phyloP scores from a whole-genome alignment of 2,888 invertebrate species.

The Nebria brevicollis region DNA sequence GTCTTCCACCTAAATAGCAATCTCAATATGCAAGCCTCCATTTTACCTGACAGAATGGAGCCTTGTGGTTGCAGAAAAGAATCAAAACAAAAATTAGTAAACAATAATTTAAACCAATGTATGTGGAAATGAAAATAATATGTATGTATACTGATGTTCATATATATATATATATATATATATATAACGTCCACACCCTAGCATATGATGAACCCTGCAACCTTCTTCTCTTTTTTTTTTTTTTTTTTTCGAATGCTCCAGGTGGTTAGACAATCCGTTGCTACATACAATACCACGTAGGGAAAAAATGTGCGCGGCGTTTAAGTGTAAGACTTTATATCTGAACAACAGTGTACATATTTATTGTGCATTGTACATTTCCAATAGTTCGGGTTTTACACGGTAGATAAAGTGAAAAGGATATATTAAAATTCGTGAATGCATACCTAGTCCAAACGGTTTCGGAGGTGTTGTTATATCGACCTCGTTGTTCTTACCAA shows the following conservation, averaged over 20 bases:
- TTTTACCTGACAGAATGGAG: constrained; percentile 89
- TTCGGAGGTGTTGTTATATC: constrained; percentile 73
- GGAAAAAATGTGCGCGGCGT: no score
- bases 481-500: constrained; percentile 61
- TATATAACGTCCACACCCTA: neutral
- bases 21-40: constrained; percentile 69
- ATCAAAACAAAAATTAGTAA: constrained; percentile 70
- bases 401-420: no score
- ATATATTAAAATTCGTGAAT: no score
- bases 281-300: no score
- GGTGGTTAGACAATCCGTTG: no score
- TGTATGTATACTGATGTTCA: no score
- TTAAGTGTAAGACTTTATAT: no score
- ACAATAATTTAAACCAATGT: constrained; percentile 52
- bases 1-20: constrained; percentile 59
- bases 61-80: constrained; percentile 78
- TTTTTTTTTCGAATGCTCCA: no score
- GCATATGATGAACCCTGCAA: no score
- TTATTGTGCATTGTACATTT: constrained; percentile 22
- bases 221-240: no score
- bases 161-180: constrained; percentile 5
- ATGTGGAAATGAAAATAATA: constrained; percentile 47
- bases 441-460: constrained; percentile 85
- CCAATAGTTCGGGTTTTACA: neutral
- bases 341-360: neutral